A percentile compares a stretch with the other conserved stretches of the same genome.
phyloP scores from a whole-genome alignment of 2,113 vertebrate species.

The Chitala chitala region DNA sequence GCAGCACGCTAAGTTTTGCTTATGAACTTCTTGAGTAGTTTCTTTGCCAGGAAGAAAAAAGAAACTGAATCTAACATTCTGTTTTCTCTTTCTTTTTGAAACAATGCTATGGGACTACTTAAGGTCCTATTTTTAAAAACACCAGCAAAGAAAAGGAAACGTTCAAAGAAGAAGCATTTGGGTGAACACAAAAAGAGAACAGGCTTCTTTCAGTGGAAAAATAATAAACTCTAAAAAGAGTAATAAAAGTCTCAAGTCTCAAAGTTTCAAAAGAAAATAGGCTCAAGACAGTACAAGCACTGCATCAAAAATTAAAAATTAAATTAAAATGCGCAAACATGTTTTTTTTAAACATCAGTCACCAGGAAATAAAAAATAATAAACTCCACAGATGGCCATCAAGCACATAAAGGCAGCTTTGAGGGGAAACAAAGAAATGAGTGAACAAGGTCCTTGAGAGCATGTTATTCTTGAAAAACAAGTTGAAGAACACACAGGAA shows the following conservation, averaged over 20 bases:
- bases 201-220: too few relatives aligned
- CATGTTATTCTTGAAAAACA: slow-evolving; percentile 11
- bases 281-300: too few relatives aligned
- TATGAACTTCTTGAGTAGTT: neutral
- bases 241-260: too few relatives aligned
- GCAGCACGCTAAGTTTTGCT: neutral
- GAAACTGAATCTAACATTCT: neutral
- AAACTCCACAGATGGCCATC: neutral
- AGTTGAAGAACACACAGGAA: slow-evolving; percentile 14
- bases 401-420: neutral
- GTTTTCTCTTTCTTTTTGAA: neutral
- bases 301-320: too few relatives aligned
- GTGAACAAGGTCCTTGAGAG: slow-evolving; percentile 4
- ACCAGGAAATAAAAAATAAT: too few relatives aligned
- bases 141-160: neutral
- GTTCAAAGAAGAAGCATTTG: too few relatives aligned
- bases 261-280: too few relatives aligned
- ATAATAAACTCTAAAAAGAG: too few relatives aligned
- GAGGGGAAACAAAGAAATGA: neutral
- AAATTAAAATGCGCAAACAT: too few relatives aligned
- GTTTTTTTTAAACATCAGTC: too few relatives aligned
- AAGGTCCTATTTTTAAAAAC: slow-evolving; percentile 1
- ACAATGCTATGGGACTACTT: neutral
- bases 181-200: too few relatives aligned
- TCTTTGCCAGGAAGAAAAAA: neutral